Percentiles rank a stretch among this genome's conserved stretches.
Conservation (phyloP, 2,797 vertebrate species). For the Oryzias sinensis region DNA sequence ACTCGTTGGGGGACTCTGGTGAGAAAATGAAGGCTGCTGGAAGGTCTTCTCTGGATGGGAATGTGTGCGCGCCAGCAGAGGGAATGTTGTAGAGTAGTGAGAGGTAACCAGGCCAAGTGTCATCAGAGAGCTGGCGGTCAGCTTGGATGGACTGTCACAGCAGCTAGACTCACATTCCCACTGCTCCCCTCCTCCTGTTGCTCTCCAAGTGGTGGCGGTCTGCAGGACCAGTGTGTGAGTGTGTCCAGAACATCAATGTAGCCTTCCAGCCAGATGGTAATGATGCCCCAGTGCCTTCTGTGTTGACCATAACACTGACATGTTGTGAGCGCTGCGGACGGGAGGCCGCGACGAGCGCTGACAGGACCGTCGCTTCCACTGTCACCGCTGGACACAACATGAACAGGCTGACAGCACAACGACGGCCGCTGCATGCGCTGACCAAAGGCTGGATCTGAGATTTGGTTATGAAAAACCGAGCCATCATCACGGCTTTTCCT, state of each 20-base stretch:
- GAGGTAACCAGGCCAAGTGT: conserved; percentile 76
- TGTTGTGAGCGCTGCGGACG: conserved; percentile 51
- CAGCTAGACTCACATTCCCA: conserved; percentile 48
- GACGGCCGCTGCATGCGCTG: conserved; percentile 9
- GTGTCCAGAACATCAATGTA: conserved; percentile 58
- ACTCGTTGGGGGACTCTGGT: conserved; percentile 53
- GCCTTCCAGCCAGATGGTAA: conserved; percentile 69
- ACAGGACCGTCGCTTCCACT: conserved; percentile 64
- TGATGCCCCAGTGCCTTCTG: conserved; percentile 59
- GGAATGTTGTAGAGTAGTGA: conserved; percentile 64
- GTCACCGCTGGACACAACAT: conserved; percentile 56
- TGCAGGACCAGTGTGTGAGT: conserved; percentile 38
- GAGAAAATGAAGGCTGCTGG: conserved; percentile 53
- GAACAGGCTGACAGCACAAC: conserved; percentile 33
- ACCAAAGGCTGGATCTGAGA: background rate
- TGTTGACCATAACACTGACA: conserved; percentile 61
- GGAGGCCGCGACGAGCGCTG: conserved; percentile 54
- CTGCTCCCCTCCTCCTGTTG: conserved; percentile 50
- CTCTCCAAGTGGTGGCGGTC: conserved; percentile 50
- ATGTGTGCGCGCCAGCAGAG: conserved; percentile 42
- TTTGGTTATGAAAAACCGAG: conserved; percentile 2
- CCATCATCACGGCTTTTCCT: background rate
- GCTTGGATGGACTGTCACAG: conserved; percentile 68
- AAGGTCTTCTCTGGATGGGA: conserved; percentile 17
- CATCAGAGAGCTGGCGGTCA: conserved; percentile 71